Conservation (phyloP, 2,888 invertebrate species). For the Stegana nigrithorax region DNA sequence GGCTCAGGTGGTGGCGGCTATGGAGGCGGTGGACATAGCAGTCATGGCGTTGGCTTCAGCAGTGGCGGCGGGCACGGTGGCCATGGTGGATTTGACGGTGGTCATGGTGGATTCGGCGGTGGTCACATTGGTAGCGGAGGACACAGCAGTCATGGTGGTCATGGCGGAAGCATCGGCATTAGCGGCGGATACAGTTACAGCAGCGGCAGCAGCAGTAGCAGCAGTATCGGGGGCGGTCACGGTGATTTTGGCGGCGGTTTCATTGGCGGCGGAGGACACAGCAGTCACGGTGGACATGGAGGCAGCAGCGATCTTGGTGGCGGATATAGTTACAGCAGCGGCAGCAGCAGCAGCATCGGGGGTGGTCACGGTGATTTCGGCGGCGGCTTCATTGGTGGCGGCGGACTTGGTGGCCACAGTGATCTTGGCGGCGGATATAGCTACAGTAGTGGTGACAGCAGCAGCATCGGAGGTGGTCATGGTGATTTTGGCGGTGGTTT, state of each 20-base stretch:
- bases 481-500: not conserved
- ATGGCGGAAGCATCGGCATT: conserved; percentile 23
- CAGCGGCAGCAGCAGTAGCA: not conserved
- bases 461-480: not conserved
- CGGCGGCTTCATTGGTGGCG: conserved; percentile 6
- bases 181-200: conserved; percentile 20
- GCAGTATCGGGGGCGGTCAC: conserved; percentile 26
- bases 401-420: not conserved
- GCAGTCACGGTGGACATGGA: conserved; percentile 12
- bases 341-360: not conserved
- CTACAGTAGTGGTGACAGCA: not conserved
- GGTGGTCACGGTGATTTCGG: not conserved
- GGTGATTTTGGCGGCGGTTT: conserved; percentile 13
- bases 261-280: conserved; percentile 5
- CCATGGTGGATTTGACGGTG: conserved; percentile 27
- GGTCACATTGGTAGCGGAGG: conserved; percentile 11
- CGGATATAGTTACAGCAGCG: conserved; percentile 17
- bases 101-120: conserved; percentile 12
- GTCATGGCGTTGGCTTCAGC: conserved; percentile 23
- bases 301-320: conserved; percentile 29
- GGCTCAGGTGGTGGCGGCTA: conserved; percentile 30
- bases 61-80: too few species aligned
- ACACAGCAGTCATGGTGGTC: conserved; percentile 26
- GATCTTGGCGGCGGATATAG: conserved; percentile 5
- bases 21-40: conserved; percentile 27